Evolutionary conservation across 2,113 vertebrate genomes (phyloP).

Genomic region (Genyomyrus donnyi): DNA sequence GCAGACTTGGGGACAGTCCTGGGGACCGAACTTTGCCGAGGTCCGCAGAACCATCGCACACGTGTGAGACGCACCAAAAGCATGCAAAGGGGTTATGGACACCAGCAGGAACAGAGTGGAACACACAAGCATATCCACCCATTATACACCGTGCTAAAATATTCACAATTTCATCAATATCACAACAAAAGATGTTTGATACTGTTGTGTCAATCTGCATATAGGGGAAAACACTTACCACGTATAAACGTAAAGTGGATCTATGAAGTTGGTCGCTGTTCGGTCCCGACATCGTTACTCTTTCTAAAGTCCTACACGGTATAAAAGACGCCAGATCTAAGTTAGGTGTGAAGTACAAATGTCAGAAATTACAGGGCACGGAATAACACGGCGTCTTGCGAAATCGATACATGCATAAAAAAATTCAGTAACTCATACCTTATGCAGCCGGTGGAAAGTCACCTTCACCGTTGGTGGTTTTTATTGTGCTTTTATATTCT

Average conservation of each 20-base stretch:
- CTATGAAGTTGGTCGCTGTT: slow-evolving; percentile 62
- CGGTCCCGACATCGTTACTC: slow-evolving; percentile 52
- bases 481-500: neutral
- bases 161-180: neutral
- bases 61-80: neutral
- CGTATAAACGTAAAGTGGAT: slow-evolving; percentile 59
- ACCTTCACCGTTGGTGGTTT: slow-evolving; percentile 9
- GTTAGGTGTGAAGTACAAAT: neutral
- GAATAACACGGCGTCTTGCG: neutral
- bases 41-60: neutral
- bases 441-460: slow-evolving; percentile 27
- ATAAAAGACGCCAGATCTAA: neutral
- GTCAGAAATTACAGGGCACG: neutral
- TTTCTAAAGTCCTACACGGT: slow-evolving; percentile 7
- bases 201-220: neutral
- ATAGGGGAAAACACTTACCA: slow-evolving; percentile 45
- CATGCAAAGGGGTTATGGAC: neutral
- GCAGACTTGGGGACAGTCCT: neutral
- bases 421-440: slow-evolving; percentile 2
- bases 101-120: neutral
- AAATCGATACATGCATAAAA: neutral
- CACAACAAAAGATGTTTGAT: neutral
- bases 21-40: neutral
- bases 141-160: neutral
- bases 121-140: neutral